phyloP scores from a whole-genome alignment of 2,113 vertebrate species.

The Anarrhichthys ocellatus region DNA sequence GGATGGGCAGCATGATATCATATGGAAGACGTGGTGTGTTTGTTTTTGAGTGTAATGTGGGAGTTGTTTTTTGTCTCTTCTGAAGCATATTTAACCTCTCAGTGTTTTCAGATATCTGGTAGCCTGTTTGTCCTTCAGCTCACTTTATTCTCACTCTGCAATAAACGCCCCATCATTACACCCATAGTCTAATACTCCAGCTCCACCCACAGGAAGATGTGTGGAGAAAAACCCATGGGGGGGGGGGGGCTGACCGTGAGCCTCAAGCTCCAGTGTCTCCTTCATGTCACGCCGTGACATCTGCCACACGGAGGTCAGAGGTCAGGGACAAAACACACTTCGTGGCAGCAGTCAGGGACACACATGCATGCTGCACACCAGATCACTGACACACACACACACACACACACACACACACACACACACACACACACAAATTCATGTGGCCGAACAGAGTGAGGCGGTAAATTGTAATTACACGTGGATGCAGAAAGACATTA shows the following conservation, averaged over 20 bases:
- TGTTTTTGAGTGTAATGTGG: not conserved
- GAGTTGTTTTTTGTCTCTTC: not conserved
- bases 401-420: constrained; percentile 23
- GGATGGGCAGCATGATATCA: constrained; percentile 56
- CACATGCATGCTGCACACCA: constrained; percentile 21
- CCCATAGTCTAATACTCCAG: constrained; percentile 10
- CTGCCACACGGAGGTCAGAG: constrained; percentile 67
- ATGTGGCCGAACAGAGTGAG: not conserved
- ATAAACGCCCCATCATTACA: constrained; percentile 6
- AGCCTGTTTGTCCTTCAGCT: constrained; percentile 18
- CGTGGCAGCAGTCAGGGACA: constrained; percentile 50
- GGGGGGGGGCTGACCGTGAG: constrained; percentile 5
- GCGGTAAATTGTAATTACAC: constrained; percentile 34
- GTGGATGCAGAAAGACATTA: constrained; percentile 25
- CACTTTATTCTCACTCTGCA: constrained; percentile 15
- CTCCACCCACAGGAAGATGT: constrained; percentile 46
- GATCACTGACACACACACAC: constrained; percentile 21
- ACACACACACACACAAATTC: constrained; percentile 10
- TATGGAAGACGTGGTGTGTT: constrained; percentile 20
- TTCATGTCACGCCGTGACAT: constrained; percentile 63
- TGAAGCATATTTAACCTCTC: not conserved
- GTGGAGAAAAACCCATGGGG: constrained; percentile 11
- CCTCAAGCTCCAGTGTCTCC: constrained; percentile 39
- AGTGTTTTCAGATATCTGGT: not conserved
- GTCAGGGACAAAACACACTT: constrained; percentile 54